Base-by-base conservation (phyloP, 2,113 vertebrate genomes). In the Sterrhoptilus dennistouni region DNA sequence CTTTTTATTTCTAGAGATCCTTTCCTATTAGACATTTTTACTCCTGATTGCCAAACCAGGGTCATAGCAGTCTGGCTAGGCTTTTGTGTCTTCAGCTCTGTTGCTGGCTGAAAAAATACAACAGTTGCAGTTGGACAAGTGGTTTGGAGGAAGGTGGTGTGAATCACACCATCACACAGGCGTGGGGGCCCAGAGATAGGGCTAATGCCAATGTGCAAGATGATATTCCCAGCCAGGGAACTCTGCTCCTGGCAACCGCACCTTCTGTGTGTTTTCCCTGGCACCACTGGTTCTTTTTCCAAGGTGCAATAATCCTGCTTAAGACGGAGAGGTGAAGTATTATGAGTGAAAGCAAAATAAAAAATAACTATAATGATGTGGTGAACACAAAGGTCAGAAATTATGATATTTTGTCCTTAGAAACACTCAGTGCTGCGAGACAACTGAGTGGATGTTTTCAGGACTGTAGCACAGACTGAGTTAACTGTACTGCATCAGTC, bases 371-470 rank as follows among this genome's bases (percentile, higher is more conserved):
- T 36, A 68, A 59, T 54, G 5, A 23, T 22, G 15, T 6, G 2
- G 7, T 53, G 44, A 80, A 35, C 18, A 35, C 6, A 64, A 33
- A 74, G 27, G 40, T 68, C n/a, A 57, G 71, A 92, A 80, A 69
- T 22, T 0, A 6, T 19, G 16, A 25, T 38, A 12, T 36, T 86
- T 68, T 72, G 5, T 47, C 44, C 38, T 54, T 77, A 47, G 36
- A 60, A 76, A 27, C 0, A 0, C 23, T 24, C 35, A 29, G 25
- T 1, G 9, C 28, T 63, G 12, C 0, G 2, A 57, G n/a, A 45
- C 22, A 60, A 38, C 25, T 2, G 10, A 83, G 42, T 4, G 24
- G 36, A 36, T 15, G 11, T 69, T 80, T 40, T 38, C 42, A 61
- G 71, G 38, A 38, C 29, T 63, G 36, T n/a, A 83, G 84, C 69